Conservation (phyloP, 1,140 invertebrate species). For the Leptestheria dahalacensis region DNA sequence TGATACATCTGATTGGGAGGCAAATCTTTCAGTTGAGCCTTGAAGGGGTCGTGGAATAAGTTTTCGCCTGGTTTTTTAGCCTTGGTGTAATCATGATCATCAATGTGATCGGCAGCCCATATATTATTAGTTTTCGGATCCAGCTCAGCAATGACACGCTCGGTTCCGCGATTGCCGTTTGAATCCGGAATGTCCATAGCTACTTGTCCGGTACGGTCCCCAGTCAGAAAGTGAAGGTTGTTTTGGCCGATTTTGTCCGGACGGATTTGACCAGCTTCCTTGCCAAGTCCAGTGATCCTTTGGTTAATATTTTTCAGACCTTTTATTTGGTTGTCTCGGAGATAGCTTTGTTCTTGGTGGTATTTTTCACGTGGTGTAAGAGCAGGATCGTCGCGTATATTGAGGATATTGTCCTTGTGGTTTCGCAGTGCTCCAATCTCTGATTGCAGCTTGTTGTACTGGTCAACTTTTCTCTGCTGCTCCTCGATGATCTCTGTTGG, state of each 20-base stretch:
- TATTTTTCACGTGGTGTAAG: background rate
- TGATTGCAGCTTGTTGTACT: background rate
- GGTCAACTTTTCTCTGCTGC: background rate
- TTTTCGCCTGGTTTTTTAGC: background rate
- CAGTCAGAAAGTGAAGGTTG: slow-evolving; percentile 2
- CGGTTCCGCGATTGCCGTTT: background rate
- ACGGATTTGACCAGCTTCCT: background rate
- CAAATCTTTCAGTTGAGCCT: background rate
- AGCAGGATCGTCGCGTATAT: background rate
- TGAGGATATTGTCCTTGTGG: background rate
- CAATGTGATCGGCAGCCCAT: background rate
- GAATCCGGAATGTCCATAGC: background rate
- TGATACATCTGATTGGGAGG: too few species aligned
- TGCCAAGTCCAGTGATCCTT: background rate
- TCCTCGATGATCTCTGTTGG: background rate
- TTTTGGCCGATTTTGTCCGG: background rate
- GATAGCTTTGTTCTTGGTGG: background rate
- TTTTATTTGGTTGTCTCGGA: background rate
- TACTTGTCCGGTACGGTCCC: background rate
- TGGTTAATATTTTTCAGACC: background rate
- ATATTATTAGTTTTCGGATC: background rate
- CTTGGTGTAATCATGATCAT: background rate
- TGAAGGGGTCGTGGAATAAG: background rate
- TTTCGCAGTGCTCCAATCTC: background rate
- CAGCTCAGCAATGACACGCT: background rate